Evolutionary conservation across 1,140 invertebrate species (phyloP), one percentile per base, ranked within the genome.

Genomic region (Procambarus virginalis): DNA sequence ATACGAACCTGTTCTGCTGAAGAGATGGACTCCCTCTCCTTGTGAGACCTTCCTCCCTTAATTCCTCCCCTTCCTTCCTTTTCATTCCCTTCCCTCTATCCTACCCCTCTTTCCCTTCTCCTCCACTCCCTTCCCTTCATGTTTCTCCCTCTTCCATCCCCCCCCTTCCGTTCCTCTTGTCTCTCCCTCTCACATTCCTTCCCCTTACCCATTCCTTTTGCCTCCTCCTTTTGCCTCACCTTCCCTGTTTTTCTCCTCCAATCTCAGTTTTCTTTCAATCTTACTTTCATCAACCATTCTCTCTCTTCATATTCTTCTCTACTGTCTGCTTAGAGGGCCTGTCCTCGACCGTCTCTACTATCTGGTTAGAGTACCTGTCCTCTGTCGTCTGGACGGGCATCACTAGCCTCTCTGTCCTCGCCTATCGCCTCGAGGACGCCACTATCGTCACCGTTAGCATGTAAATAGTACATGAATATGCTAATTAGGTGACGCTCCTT

Each of bases 401-500:
- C 34, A 34, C 34, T 34, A 34, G 34, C 17, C 20, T 68, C 17
- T 17, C 64, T 68, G 64, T 68, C 64, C 17, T 68, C 64, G 17
- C 64, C 64, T 68, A 68, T 68, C 64, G 64, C 1, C 17, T 68
- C 9, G 64, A 68, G 20, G 75, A 12, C 75, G 34, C 45, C 75
- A 77, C 45, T 77, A 77, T 77, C 22, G 75, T 77, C 34, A 17
- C 9, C 45, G 75, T 77, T 77, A 77, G 34, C 75, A 77, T 77
- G 45, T 9, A 77, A 77, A 77, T 77, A 49, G 75, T 77, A 77
- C 75, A 77, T 77, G 75, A 77, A 77, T 77, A 77, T 77, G 75
- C 34, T 77, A 46, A 77, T 77, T 34, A 77, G 75, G 75, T 77
- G 75, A 77, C 75, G 45, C 34, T 45, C 75, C 48, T 34, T 9